A percentile compares a stretch with the other conserved stretches of the same genome.
Conservation (phyloP, 2,113 vertebrate species). For the Brienomyrus brachyistius region DNA sequence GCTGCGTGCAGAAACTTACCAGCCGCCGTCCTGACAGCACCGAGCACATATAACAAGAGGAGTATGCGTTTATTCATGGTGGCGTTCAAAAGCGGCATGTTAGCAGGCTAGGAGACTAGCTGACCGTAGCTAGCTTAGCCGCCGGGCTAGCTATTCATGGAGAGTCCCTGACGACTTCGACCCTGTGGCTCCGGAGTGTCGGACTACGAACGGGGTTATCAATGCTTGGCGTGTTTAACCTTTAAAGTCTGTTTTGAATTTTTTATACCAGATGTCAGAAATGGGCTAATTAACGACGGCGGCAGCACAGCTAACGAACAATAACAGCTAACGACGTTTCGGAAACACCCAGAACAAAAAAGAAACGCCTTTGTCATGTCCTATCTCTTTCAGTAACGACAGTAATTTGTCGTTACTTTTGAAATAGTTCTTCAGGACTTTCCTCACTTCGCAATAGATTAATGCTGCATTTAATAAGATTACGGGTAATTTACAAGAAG, state of each 20-base stretch:
- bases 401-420: not conserved
- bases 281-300: not conserved
- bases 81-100: constrained; percentile 25
- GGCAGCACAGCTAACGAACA: not conserved
- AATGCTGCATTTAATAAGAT: not conserved
- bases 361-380: not conserved
- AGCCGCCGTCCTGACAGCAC: constrained; percentile 35
- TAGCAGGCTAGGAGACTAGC: not conserved
- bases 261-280: not conserved
- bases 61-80: constrained; percentile 34
- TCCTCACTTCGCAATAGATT: not conserved
- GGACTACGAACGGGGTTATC: not conserved
- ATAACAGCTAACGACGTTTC: too few relatives aligned
- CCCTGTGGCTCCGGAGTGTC: not conserved
- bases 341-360: not conserved
- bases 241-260: not conserved
- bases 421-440: not conserved
- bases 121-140: constrained; percentile 1
- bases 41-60: constrained; percentile 37
- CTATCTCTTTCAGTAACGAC: not conserved
- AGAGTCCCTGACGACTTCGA: not conserved
- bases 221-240: too few relatives aligned
- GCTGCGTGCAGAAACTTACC: constrained; percentile 42
- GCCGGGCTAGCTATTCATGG: not conserved
- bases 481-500: not conserved